Evolutionary conservation across 2,888 invertebrate genomes (phyloP), one percentile per base, ranked within the genome.

Genomic region (Sympetrum striolatum): DNA sequence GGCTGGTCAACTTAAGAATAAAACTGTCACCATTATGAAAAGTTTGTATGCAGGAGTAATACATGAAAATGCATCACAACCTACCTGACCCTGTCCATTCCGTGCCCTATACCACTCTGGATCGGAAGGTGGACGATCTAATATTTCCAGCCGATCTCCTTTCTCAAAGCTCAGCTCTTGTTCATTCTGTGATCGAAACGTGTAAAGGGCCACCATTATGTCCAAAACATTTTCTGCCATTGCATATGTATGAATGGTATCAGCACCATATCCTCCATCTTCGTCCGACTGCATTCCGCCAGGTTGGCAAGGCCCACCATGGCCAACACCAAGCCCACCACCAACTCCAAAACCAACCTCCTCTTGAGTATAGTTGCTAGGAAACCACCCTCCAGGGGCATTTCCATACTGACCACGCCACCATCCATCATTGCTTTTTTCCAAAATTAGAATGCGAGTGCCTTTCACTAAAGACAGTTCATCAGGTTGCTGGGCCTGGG

Each of bases 401-500:
- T 90, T 95, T 81, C 96, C 95, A 92, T 95, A 96, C 94, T 98
- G 98, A 90, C 99, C 99, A 93, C 99, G 96, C 99, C 99, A 99
- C 99, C 99, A 99, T 92, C 98, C 99, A 94, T 99, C 99, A 92
- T 98, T 98, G 93, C 98, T 99, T 95, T 99, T 99, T 94, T 99
- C 99, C 92, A 99, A 95, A 92, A 99, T 99, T 91, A 98, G 96
- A 92, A 99, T 98, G 92, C 98, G 95, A 91, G 98, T 98, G 92
- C 99, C 99, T 95, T 99, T 99, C 81, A 97, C 97, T 92, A 99
- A 95, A 0, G 98, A 97, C 90, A 99, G 95, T 94, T 99, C 99
- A 93, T 99, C 99, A 1, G 98, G 96, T 94, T 99, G 98, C 94
- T 98, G 98, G 81, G 99, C 98, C 94, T 94, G 94, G 92, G 95